These are phyloP conservation scores for Parotia lawesii DNA, from an alignment of 2,113 vertebrate genomes.

Conservation along the genomic window DNA sequence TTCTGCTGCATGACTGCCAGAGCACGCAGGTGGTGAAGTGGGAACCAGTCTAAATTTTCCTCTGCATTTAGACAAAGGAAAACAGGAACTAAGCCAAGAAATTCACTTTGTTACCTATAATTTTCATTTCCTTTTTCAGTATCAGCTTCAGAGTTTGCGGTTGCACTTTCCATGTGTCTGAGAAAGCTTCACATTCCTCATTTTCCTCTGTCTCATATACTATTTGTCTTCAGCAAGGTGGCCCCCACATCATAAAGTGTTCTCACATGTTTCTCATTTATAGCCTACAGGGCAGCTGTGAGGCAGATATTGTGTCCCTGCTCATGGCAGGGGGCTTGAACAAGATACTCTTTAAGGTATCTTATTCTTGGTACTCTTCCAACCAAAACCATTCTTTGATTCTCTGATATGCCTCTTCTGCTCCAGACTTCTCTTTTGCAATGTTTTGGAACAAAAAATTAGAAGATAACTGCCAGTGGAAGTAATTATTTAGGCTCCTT, in stretches of 20 bases:
- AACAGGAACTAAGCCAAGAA: neutral
- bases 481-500: neutral
- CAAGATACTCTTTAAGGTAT: neutral
- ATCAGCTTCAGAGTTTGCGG: neutral
- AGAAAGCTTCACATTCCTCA: neutral
- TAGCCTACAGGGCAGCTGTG: neutral
- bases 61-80: neutral
- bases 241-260: neutral
- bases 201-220: neutral
- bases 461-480: neutral
- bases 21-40: fast-evolving
- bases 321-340: neutral
- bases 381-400: neutral
- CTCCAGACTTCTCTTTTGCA: neutral
- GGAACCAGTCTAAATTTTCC: neutral
- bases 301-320: neutral
- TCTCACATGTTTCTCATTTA: neutral
- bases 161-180: neutral
- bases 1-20: neutral
- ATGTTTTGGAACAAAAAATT: neutral
- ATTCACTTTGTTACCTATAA: neutral
- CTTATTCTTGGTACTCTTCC: neutral
- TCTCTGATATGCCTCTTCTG: neutral
- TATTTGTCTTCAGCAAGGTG: neutral
- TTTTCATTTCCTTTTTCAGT: neutral